A percentile compares a stretch with the other conserved stretches of the same genome.
These are phyloP conservation scores for Hetaerina titia DNA, from an alignment of 2,888 invertebrate species.

Conservation along the genomic window DNA sequence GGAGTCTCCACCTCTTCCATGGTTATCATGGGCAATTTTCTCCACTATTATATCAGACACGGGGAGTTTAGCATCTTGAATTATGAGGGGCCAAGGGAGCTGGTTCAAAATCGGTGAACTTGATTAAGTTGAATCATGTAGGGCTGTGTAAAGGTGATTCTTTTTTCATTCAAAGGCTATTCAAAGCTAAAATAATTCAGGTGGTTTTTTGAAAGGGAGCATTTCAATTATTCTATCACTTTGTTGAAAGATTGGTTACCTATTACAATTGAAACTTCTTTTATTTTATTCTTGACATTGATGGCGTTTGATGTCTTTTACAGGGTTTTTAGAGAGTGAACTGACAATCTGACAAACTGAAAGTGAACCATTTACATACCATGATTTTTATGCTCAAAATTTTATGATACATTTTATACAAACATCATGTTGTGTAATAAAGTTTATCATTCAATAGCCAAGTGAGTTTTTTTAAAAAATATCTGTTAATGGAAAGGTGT, in stretches of 20 bases:
- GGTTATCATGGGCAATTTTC: background rate
- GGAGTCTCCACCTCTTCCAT: background rate
- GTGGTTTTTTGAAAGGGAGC: background rate
- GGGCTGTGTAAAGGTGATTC: background rate
- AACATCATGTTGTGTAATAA: slow-evolving; percentile 60
- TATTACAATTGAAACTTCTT: background rate
- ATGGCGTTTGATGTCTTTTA: slow-evolving; percentile 17
- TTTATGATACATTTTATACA: slow-evolving; percentile 58
- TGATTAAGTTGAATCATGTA: too few species aligned
- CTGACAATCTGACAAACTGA: slow-evolving; percentile 39
- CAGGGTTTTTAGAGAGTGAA: slow-evolving; percentile 60
- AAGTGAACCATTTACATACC: slow-evolving; percentile 22
- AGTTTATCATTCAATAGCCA: slow-evolving; percentile 53
- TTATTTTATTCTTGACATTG: background rate
- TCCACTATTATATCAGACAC: background rate
- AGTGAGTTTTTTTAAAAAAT: slow-evolving; percentile 58
- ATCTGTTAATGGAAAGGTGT: background rate
- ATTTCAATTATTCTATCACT: background rate
- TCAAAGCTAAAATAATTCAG: background rate
- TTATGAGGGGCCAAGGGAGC: background rate
- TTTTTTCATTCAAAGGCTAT: background rate
- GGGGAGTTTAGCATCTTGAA: background rate
- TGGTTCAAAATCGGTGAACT: background rate
- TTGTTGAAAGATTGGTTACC: background rate
- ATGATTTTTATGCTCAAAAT: slow-evolving; percentile 60